A percentile compares a stretch with the other conserved stretches of the same genome.
Evolutionary conservation across 2,797 vertebrate species (phyloP).

Genomic region (Eurystomus glaucurus): DNA sequence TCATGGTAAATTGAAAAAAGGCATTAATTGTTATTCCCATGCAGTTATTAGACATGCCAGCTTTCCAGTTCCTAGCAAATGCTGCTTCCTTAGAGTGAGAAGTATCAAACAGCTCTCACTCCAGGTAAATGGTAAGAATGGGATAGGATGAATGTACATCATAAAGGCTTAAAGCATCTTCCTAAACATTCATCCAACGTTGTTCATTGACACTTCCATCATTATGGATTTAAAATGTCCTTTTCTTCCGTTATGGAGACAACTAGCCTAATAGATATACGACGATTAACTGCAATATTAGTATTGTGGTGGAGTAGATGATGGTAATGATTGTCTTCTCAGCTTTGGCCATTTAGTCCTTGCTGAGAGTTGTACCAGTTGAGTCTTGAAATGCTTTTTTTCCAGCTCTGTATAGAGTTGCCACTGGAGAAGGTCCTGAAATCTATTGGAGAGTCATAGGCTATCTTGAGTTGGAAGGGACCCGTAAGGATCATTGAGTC

Average conservation of each 20-base stretch:
- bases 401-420: neutral
- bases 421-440: neutral
- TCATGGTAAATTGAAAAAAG: neutral
- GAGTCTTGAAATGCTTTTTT: neutral
- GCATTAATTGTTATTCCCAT: neutral
- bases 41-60: neutral
- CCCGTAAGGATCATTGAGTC: accelerated
- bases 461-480: neutral
- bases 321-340: neutral
- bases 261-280: neutral
- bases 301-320: neutral
- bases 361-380: neutral
- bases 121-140: neutral
- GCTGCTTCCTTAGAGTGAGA: neutral
- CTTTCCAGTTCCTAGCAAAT: neutral
- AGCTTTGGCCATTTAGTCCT: neutral
- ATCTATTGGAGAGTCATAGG: neutral
- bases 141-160: neutral
- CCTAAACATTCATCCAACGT: neutral
- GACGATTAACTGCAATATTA: neutral
- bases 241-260: neutral
- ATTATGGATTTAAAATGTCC: neutral
- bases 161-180: neutral
- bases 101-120: neutral
- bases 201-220: neutral